A percentile compares a stretch with the other conserved stretches of the same genome.
phyloP scores from a whole-genome alignment of 2,797 vertebrate genomes.

The Eulemur rubriventer region DNA sequence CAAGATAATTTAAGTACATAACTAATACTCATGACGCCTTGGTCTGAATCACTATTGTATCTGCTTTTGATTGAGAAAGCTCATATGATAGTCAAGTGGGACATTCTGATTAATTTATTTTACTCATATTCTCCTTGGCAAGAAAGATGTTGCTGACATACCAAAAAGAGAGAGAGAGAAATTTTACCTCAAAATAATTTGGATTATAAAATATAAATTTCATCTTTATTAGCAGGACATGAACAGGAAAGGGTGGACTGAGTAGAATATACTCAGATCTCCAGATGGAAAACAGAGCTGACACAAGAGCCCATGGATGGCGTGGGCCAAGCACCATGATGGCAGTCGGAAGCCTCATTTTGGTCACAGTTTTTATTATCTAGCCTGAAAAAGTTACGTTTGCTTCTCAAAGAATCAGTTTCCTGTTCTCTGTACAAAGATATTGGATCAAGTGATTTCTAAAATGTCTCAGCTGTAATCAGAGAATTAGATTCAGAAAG shows the following conservation, averaged over 20 bases:
- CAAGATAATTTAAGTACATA: neutral
- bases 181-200: neutral
- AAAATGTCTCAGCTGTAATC: neutral
- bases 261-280: neutral
- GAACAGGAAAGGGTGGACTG: neutral
- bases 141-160: neutral
- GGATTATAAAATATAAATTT: neutral
- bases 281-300: neutral
- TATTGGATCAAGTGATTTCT: neutral
- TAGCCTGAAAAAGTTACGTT: neutral
- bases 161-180: neutral
- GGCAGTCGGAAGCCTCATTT: neutral
- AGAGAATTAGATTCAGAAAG: neutral
- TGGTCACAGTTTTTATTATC: neutral
- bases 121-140: neutral
- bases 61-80: neutral
- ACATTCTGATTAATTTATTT: neutral
- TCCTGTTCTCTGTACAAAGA: neutral
- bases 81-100: neutral
- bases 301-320: neutral
- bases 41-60: neutral
- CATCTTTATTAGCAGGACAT: neutral
- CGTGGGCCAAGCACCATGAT: neutral
- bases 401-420: neutral
- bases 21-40: too few relatives aligned